Conservation (phyloP, 2,888 invertebrate species). For the Lamellibrachia columna region DNA sequence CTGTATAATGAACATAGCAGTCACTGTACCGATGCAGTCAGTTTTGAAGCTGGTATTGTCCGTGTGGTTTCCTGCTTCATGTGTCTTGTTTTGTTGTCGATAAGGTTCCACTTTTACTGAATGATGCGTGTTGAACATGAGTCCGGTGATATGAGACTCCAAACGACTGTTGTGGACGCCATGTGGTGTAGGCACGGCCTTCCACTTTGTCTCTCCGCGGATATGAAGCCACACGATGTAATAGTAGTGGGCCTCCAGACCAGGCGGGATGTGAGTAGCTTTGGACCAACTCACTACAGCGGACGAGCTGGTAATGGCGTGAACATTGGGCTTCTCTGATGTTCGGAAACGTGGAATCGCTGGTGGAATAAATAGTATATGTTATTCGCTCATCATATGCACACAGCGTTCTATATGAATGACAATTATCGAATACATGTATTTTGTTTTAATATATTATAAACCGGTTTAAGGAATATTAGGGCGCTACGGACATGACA, state of each 20-base stretch:
- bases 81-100: neutral
- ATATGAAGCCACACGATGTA: neutral
- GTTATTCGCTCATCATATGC: too few relatives aligned
- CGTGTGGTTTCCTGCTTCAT: neutral
- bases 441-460: neutral
- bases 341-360: neutral
- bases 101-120: neutral
- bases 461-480: too few relatives aligned
- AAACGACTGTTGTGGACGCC: neutral
- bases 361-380: neutral
- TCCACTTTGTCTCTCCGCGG: neutral
- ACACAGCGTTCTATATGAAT: neutral
- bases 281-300: neutral
- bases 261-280: neutral
- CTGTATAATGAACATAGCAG: neutral
- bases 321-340: neutral
- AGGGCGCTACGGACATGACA: too few relatives aligned
- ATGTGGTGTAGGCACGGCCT: neutral
- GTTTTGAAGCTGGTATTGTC: neutral
- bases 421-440: neutral
- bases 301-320: neutral
- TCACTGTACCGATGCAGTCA: constrained; percentile 7
- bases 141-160: neutral
- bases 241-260: neutral
- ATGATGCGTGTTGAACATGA: neutral